Conservation (phyloP, 2,888 invertebrate genomes). For the Drosophila mayaguana region DNA sequence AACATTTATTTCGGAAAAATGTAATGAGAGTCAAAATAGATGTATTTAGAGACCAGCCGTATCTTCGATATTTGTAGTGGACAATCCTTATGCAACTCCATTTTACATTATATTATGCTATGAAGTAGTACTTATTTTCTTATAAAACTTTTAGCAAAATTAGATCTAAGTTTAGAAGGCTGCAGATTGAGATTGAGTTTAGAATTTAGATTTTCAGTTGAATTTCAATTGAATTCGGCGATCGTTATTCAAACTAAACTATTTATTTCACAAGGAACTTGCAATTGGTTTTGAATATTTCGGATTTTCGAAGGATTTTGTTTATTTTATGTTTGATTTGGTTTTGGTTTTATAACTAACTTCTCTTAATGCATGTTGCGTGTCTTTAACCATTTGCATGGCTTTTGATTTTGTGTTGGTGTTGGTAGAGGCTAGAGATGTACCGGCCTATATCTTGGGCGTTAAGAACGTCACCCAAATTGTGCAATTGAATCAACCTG, state of each 20-base stretch:
- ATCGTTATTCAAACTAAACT: too few species aligned
- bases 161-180: too few species aligned
- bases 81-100: background rate
- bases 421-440: slow-evolving; percentile 65
- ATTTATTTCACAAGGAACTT: background rate
- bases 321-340: slow-evolving; percentile 23
- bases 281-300: background rate
- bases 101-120: too few species aligned
- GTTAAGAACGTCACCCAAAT: slow-evolving; percentile 88
- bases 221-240: too few species aligned
- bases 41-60: too few species aligned
- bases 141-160: too few species aligned
- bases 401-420: slow-evolving; percentile 35
- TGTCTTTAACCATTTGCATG: slow-evolving; percentile 54
- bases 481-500: slow-evolving; percentile 90
- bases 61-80: background rate
- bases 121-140: too few species aligned
- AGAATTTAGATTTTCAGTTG: too few species aligned
- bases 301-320: slow-evolving; percentile 2
- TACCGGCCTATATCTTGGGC: slow-evolving; percentile 89
- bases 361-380: slow-evolving; percentile 48
- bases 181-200: too few species aligned
- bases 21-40: background rate
- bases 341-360: slow-evolving; percentile 70
- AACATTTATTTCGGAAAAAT: background rate